Conservation (phyloP, 1,140 invertebrate species). For the Cepaea nemoralis region DNA sequence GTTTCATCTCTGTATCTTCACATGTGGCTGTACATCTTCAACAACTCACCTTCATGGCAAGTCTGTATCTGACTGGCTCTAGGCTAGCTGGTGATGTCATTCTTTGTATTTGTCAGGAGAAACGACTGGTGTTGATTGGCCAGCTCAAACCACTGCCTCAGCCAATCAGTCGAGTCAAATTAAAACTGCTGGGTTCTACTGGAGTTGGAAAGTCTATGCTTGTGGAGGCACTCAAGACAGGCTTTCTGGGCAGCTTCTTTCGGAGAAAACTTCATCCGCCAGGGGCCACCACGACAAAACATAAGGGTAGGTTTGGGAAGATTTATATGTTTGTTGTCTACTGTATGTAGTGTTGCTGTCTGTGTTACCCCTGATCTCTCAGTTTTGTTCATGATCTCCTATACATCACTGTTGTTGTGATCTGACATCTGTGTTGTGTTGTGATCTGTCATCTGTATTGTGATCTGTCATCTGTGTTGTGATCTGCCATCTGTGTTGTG, state of each 20-base stretch:
- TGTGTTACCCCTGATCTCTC: too few relatives aligned
- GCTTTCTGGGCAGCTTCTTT: conserved; percentile 69
- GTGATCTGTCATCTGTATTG: too few relatives aligned
- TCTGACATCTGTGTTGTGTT: too few relatives aligned
- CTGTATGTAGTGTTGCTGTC: neutral
- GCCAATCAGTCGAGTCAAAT: conserved; percentile 79
- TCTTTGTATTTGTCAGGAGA: conserved; percentile 73
- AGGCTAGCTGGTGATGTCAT: too few relatives aligned
- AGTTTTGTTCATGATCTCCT: too few relatives aligned
- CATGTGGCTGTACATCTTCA: too few relatives aligned
- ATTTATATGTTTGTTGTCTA: neutral
- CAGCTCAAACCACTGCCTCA: conserved; percentile 78
- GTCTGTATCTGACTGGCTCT: too few relatives aligned
- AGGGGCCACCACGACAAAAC: neutral
- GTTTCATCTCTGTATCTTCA: too few relatives aligned
- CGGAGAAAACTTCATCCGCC: conserved; percentile 42
- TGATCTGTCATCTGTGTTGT: too few relatives aligned
- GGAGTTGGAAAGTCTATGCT: conserved; percentile 84
- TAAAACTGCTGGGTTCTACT: conserved; percentile 84
- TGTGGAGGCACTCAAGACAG: conserved; percentile 79
- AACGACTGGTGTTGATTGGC: conserved; percentile 78
- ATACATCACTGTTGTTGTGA: too few relatives aligned
- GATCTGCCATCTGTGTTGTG: too few relatives aligned
- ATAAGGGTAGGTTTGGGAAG: neutral
- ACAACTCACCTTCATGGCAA: too few relatives aligned